Conservation (phyloP, 2,888 invertebrate genomes). For the Hetaerina titia region DNA sequence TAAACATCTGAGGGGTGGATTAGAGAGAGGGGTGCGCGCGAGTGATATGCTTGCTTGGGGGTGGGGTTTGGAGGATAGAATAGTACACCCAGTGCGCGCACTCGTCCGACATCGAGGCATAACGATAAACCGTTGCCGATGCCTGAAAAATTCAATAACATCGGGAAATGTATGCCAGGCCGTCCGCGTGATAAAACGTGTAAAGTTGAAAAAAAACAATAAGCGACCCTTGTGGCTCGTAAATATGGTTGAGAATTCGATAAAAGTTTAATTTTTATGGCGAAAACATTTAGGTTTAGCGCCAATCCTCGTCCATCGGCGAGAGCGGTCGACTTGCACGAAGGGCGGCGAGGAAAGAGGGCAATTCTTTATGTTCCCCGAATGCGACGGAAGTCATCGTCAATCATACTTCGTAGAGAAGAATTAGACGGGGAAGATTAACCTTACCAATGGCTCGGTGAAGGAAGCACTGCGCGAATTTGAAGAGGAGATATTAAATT, state of each 20-base stretch:
- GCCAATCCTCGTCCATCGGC: background rate
- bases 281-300: conserved; percentile 6
- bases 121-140: conserved; percentile 27
- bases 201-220: background rate
- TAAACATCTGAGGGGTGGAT: background rate
- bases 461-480: background rate
- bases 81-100: background rate
- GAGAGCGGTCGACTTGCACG: background rate
- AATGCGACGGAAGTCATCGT: background rate
- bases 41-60: background rate
- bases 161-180: conserved; percentile 13
- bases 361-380: background rate
- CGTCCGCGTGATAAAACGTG: background rate
- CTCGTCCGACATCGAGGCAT: background rate
- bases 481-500: background rate
- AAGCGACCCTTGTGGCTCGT: background rate
- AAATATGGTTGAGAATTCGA: background rate
- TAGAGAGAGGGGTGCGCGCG: no score
- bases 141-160: conserved; percentile 31
- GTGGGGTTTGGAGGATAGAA: background rate
- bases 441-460: background rate
- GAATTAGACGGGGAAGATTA: background rate
- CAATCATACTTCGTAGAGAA: background rate
- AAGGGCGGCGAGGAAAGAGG: background rate
- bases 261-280: conserved; percentile 31